phyloP scores from a whole-genome alignment of 2,113 vertebrate genomes.

The Ifrita kowaldi region DNA sequence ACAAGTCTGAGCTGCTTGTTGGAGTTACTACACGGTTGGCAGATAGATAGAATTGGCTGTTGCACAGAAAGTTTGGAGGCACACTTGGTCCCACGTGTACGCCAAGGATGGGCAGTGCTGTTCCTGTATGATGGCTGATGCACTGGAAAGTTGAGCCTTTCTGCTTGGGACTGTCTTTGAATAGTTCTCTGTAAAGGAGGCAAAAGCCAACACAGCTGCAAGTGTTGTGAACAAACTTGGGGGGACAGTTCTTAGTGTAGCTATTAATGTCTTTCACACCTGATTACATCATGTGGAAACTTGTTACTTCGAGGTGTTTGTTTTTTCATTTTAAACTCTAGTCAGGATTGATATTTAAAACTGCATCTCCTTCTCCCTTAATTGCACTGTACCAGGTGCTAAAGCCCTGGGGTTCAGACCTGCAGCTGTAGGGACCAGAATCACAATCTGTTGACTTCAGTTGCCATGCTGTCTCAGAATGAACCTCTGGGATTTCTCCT shows the following conservation, averaged over 20 bases:
- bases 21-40: not conserved
- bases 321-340: not conserved
- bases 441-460: not conserved
- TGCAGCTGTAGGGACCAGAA: not conserved
- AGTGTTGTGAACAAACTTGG: not conserved
- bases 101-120: rapidly evolving
- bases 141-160: rapidly evolving
- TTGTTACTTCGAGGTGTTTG: not conserved
- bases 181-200: not conserved
- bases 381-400: not conserved
- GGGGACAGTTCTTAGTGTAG: not conserved
- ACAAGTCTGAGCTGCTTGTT: not conserved
- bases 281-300: not conserved
- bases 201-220: not conserved
- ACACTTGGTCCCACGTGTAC: rapidly evolving
- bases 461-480: not conserved
- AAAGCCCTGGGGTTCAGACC: not conserved
- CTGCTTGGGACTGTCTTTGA: not conserved
- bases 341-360: not conserved
- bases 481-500: not conserved
- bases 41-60: not conserved
- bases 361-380: not conserved
- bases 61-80: not conserved
- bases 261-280: not conserved
- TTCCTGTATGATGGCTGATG: not conserved